These are phyloP conservation scores for Lordiphosa fenestrarum DNA, from an alignment of 2,888 invertebrate species.

Conservation along the genomic window DNA sequence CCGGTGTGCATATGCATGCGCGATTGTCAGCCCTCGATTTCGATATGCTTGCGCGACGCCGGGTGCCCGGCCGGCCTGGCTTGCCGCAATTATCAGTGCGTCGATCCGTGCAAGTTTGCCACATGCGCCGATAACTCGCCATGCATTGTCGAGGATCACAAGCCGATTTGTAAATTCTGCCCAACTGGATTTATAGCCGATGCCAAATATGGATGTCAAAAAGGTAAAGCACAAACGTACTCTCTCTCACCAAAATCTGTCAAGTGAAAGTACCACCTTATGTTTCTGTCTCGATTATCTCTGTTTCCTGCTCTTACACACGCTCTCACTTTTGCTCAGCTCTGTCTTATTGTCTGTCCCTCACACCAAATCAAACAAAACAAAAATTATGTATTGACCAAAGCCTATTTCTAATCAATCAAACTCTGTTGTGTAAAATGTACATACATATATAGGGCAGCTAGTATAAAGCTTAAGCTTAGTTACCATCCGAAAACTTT, in stretches of 20 bases:
- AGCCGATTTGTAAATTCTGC: constrained; percentile 97
- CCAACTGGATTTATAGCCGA: constrained; percentile 95
- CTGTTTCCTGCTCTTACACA: constrained; percentile 65
- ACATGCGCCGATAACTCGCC: constrained; percentile 92
- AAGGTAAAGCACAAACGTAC: constrained; percentile 88
- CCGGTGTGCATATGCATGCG: constrained; percentile 92
- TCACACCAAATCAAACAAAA: constrained; percentile 27
- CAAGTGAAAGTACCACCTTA: constrained; percentile 56
- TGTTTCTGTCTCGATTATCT: constrained; percentile 45
- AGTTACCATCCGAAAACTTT: neutral
- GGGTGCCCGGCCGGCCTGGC: constrained; percentile 92
- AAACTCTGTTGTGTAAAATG: constrained; percentile 39
- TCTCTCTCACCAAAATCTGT: constrained; percentile 64
- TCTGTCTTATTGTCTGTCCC: constrained; percentile 59
- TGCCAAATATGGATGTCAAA: constrained; percentile 95
- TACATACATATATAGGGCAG: constrained; percentile 51
- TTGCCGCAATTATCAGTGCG: constrained; percentile 93
- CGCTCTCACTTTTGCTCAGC: constrained; percentile 61
- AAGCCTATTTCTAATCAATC: constrained; percentile 37
- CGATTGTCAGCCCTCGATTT: constrained; percentile 91
- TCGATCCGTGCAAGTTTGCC: constrained; percentile 93
- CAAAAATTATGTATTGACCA: constrained; percentile 31
- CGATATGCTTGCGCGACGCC: constrained; percentile 93
- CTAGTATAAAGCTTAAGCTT: constrained; percentile 32
- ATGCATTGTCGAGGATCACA: constrained; percentile 96